phyloP scores from a whole-genome alignment of 2,113 vertebrate genomes.

The Oreocharis arfaki region DNA sequence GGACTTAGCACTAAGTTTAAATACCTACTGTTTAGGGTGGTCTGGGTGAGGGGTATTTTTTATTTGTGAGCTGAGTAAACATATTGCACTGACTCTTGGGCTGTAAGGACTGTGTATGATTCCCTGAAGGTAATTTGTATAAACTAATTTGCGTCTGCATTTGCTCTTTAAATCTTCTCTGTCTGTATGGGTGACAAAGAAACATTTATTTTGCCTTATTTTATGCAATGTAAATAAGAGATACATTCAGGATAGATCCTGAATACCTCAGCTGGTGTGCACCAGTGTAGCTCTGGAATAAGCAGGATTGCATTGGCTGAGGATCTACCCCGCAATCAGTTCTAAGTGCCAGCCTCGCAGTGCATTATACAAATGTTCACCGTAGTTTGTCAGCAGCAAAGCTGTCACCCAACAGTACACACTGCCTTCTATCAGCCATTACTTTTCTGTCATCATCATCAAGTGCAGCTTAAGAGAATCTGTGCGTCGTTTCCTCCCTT shows the following conservation, averaged over 20 bases:
- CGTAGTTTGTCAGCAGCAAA: conserved; percentile 10
- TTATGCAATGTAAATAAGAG: background rate
- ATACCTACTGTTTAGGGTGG: background rate
- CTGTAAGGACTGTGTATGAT: background rate
- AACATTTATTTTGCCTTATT: conserved; percentile 25
- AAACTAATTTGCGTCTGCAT: background rate
- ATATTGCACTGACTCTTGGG: background rate
- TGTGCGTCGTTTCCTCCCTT: conserved; percentile 2
- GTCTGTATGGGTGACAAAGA: background rate
- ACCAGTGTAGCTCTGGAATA: background rate
- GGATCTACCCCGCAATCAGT: background rate
- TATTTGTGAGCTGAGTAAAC: background rate
- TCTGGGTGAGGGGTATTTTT: background rate
- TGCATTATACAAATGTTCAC: background rate
- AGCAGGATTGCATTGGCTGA: background rate
- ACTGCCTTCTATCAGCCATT: conserved; percentile 31
- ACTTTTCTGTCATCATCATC: conserved; percentile 17
- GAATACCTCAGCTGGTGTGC: background rate
- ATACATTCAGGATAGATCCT: background rate
- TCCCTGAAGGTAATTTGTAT: background rate
- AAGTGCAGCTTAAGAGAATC: conserved; percentile 17
- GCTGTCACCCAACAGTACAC: conserved; percentile 30
- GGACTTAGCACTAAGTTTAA: background rate
- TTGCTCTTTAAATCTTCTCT: conserved; percentile 8
- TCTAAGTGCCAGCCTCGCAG: background rate